Evolutionary conservation across 2,888 invertebrate genomes (phyloP).

Genomic region (Lingula anatina): DNA sequence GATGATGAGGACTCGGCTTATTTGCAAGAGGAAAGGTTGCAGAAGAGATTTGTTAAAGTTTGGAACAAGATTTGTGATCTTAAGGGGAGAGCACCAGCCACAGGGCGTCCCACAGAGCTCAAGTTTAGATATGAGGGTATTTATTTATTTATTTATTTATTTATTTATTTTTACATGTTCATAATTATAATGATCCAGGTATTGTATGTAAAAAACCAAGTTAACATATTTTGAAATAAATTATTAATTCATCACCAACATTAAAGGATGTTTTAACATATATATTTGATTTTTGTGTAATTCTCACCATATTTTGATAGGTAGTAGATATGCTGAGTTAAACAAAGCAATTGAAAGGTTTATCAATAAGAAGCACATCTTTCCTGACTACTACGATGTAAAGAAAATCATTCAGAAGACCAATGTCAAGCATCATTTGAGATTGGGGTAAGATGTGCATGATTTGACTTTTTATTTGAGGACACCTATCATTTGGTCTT

Average conservation of each 20-base stretch:
- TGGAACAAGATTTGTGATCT: conserved; percentile 59
- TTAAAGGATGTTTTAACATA: background rate
- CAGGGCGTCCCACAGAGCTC: conserved; percentile 38
- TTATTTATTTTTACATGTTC: background rate
- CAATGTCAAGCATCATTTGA: too few species aligned
- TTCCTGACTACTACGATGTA: conserved; percentile 55
- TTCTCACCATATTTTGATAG: conserved; percentile 45
- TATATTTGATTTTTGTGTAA: background rate
- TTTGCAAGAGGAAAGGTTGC: conserved; percentile 64
- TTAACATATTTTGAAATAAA: too few species aligned
- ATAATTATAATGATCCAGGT: background rate
- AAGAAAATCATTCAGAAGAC: conserved; percentile 38
- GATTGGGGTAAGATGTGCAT: too few species aligned
- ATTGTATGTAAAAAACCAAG: background rate
- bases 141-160: too few species aligned
- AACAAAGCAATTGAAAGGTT: conserved; percentile 51
- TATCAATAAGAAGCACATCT: conserved; percentile 50
- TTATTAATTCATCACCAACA: too few species aligned
- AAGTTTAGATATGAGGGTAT: conserved; percentile 33
- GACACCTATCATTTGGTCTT: too few species aligned
- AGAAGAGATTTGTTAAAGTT: conserved; percentile 42
- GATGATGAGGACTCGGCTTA: conserved; percentile 71
- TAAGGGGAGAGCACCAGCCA: conserved; percentile 22
- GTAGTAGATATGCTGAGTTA: conserved; percentile 58
- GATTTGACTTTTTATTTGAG: too few species aligned